Conservation (phyloP, 2,888 invertebrate species). For the Ceramica pisi region DNA sequence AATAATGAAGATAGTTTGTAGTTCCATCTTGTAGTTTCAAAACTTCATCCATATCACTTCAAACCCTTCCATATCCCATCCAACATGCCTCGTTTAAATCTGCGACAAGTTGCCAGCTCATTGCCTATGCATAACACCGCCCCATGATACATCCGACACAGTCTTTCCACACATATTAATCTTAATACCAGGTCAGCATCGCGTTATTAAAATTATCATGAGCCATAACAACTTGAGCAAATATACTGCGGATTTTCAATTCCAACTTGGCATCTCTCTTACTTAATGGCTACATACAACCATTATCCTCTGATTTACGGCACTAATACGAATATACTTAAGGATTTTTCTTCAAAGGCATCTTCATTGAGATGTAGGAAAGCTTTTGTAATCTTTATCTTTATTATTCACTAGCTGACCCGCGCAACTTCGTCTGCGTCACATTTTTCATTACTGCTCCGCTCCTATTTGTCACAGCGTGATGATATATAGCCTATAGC, state of each 20-base stretch:
- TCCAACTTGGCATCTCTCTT: constrained; percentile 67
- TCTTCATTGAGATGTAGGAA: constrained; percentile 42
- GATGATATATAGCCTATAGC: too few species aligned
- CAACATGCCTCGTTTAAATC: constrained; percentile 14
- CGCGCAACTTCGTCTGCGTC: too few species aligned
- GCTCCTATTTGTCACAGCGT: too few species aligned
- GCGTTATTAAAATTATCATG: constrained; percentile 60
- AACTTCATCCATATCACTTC: not conserved
- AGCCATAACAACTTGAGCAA: constrained; percentile 53
- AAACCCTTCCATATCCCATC: not conserved
- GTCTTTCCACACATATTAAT: constrained; percentile 48
- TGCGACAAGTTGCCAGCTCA: constrained; percentile 47
- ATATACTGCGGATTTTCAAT: constrained; percentile 65
- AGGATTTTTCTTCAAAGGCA: constrained; percentile 52
- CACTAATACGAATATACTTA: constrained; percentile 65
- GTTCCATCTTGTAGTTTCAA: not conserved
- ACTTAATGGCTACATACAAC: constrained; percentile 63
- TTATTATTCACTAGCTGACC: constrained; percentile 49
- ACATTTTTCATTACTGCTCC: too few species aligned
- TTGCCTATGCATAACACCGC: constrained; percentile 46
- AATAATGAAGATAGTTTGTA: not conserved
- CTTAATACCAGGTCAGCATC: constrained; percentile 48
- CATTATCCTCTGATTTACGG: constrained; percentile 66
- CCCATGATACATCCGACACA: constrained; percentile 28
- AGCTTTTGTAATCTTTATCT: constrained; percentile 16